Base-by-base conservation (phyloP, 1,140 invertebrate species). In the Drosophila paulistorum region DNA sequence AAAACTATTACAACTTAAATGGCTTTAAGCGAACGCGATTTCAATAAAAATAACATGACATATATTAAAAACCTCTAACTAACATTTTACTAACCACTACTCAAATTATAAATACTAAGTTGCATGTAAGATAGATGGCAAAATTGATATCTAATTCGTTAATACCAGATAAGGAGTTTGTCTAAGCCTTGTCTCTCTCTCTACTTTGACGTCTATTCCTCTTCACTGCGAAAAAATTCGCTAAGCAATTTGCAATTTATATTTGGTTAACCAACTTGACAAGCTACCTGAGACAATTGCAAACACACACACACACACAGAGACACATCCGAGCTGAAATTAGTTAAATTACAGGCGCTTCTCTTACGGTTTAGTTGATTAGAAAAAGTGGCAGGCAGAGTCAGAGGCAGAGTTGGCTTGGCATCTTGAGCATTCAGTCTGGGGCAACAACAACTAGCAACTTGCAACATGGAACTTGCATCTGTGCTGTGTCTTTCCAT, bases 291-390 rank as follows among this genome's bases (percentile, higher is more conserved):
- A 79, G 59, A 73, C 83, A 82, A 74, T 86, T 86, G 71, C 71
- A 70, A 59, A 59, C 48, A 60, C 37, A 61, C 30, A 66, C 42
- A 42, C 62, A 66, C 23, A 59, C 45, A 60, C 5, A 20, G 42
- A 45, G 54, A 69, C 20, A 66, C 14, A 68, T 13, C 30, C 61
- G 59, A 20, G 60, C 39, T 64, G 23, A 89, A 89, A 89, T 89
- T 89, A 89, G 85, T 87, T 78, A 89, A 89, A 89, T 89, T 89
- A 84, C 84, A 89, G 71, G 77, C 84, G 77, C 73, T 77, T 68
- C 51, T 78, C 62, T 66, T 68, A 61, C 68, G 71, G 72, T 68
- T 77, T 71, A 68, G 61, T 74, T 89, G 84, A 89, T 89, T 89
- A 89, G 84, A 90, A 89, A 89, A 89, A 89, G 84, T 79, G 73